phyloP scores from a whole-genome alignment of 2,888 invertebrate genomes.

The Melinaea menophilus region DNA sequence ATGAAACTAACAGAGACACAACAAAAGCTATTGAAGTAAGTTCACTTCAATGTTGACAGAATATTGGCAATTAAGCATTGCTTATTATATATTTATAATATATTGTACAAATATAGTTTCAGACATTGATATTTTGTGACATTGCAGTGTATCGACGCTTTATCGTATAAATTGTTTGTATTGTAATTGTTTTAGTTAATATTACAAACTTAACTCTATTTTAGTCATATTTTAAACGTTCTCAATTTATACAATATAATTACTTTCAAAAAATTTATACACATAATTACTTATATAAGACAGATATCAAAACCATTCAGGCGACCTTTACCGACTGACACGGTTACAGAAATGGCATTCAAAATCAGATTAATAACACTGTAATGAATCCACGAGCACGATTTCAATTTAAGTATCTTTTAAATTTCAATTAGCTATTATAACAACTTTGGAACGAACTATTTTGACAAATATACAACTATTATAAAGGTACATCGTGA shows the following conservation, averaged over 20 bases:
- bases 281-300: conserved; percentile 1
- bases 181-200: too few relatives aligned
- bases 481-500: background rate
- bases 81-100: too few relatives aligned
- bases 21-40: too few relatives aligned
- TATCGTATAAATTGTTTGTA: too few relatives aligned
- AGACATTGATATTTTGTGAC: too few relatives aligned
- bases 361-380: conserved; percentile 9
- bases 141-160: too few relatives aligned
- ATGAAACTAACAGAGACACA: background rate
- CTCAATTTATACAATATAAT: conserved; percentile 1
- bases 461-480: background rate
- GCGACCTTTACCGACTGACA: conserved; percentile 15
- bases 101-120: too few relatives aligned
- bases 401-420: conserved; percentile 6
- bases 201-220: too few relatives aligned
- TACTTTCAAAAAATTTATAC: conserved; percentile 11
- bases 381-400: conserved; percentile 1
- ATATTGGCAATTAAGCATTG: too few relatives aligned
- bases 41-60: too few relatives aligned
- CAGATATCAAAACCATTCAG: conserved; percentile 4
- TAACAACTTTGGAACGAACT: background rate
- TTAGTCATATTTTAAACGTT: background rate
- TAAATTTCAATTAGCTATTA: too few relatives aligned
- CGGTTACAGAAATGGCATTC: conserved; percentile 11